Evolutionary conservation across 64 coral and sea anemone species (phyloP), one percentile per base, ranked within the genome.

Genomic region (Porites lutea): DNA sequence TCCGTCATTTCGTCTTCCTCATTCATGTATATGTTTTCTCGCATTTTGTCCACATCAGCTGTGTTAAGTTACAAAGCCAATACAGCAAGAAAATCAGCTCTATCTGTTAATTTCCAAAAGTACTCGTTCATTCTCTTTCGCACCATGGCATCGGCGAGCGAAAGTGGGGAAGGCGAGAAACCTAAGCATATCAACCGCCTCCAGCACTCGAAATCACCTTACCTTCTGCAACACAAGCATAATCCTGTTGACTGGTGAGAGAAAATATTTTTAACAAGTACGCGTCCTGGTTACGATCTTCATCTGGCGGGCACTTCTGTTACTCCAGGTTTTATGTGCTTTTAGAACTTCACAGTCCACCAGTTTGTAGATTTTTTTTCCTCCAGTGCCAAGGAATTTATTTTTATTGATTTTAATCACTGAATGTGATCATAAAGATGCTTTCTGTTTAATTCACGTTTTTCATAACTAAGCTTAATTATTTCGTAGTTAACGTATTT

Each of bases 171-270:
- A 59, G 89, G 81, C 60, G 92, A 70, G 75, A 79, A 82, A 70
- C 88, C 92, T 3, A 96, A 96, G 69, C 79, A 88, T 65, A 96
- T 91, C 1, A 99, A 99, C 79, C 88, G 97, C 57, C 83, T 99
- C 75, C 76, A 75, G n/a, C 83, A 99, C 43, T 95, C 95, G 62
- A 99, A 91, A 82, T 99, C 97, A 3, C 97, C 97, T 0, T 99
- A 99, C 84, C 92, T 99, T 16, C 77, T 99, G 13, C 97, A 99
- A 62, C 97, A 99, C 64, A 93, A 93, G 49, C 88, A 99, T 16
- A 99, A 99, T 48, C 97, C 97, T 18, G 97, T 99, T 52, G 94
- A 99, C 71, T 96, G 97, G 97, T 96, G 58, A 89, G 97, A 2
- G 45, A 52, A 9, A 13, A 60, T 59, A 13, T 0, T 37, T 37